Evolutionary conservation across 92 coral and sea anemone species (phyloP), one percentile per base, ranked within the genome.

Genomic region (Epizoanthus rinbou): DNA sequence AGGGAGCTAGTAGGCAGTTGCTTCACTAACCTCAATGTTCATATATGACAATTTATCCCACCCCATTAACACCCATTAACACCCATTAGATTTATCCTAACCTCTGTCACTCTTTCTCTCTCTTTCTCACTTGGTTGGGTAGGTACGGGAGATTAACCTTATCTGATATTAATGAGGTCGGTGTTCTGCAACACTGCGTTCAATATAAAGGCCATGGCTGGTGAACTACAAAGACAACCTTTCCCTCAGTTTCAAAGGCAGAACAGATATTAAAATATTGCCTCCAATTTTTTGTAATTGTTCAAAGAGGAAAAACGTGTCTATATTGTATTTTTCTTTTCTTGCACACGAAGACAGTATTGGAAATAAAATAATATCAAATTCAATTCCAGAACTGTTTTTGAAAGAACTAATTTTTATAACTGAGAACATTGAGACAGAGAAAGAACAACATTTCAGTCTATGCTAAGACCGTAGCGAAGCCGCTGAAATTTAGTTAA

Each of bases 21-120:
- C 76, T 71, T 45, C 18, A 41, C 17, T 37, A 6, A 39, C 8
- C 54, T 10, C 54, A 11, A 10, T 50, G 15, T 50, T 50, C 54
- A 11, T 50, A 11, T 50, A 50, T 3, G 54, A 17, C 75, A 16
- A 71, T 7, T 43, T 43, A 5, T 14, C 6, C 76, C 23, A 71
- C 35, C 76, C 56, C 16, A 39, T 71, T 47, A 71, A 71, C 76
- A 71, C 35, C 58, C 76, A 47, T 47, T 50, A 50, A 50, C 15
- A 50, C 54, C 54, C 3, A 43, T 35, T 67, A 33, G 39, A 33
- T 17, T 17, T 28, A 67, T 25, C 22, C 50, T 67, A 45, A 67
- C 73, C 73, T 67, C 73, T 33, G 73, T 71, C 58, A 71, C 15
- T 71, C 76, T 15, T 9, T 2, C 54, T 47, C 50, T 33, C 21